Evolutionary conservation across 2,888 invertebrate species (phyloP), one percentile per base, ranked within the genome.

Genomic region (Agonum fuliginosum): DNA sequence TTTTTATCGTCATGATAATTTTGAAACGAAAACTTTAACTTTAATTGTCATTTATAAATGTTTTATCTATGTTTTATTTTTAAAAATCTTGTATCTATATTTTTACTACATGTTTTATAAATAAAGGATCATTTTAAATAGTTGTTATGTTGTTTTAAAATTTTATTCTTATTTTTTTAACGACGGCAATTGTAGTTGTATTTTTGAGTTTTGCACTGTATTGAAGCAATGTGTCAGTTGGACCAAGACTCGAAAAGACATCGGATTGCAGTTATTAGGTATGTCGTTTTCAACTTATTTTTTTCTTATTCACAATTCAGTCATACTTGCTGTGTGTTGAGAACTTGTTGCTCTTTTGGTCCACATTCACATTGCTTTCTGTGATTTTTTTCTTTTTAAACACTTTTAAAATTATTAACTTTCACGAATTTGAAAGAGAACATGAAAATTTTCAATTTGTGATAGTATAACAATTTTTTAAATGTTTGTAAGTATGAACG

Each of bases 291-390:
- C 37, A 41, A 67, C 22, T 48, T 48, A 71, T 48, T 46, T 30
- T 75, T 48, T 65, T 34, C 10, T 73, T 73, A 67, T 12, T 51
- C 43, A 65, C 54, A 20, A 67, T 46, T 46, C 48, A 41, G 8
- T 51, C 41, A 62, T 72, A 17, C 62, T 62, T 27, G 62, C 58
- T 37, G 46, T 70, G 41, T 43, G 43, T 74, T 43, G 34, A 19
- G 24, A 71, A 62, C 24, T 14, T 54, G 41, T 73, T 43, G 37
- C 37, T 73, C 20, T 14, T 70, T 48, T 78, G 78, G 73, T 81
- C 70, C 81, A 81, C 81, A 80, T 81, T 81, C 78, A 79, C 74
- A 80, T 82, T 79, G 74, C 80, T 80, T 78, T 67, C 48, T 80
- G 67, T 67, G 79, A 78, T 71, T 79, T 81, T 62, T 54, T 12